Percentiles rank a stretch among this genome's conserved stretches.
phyloP scores from a whole-genome alignment of 2,888 invertebrate species.

The Iselma pallidipennis region DNA sequence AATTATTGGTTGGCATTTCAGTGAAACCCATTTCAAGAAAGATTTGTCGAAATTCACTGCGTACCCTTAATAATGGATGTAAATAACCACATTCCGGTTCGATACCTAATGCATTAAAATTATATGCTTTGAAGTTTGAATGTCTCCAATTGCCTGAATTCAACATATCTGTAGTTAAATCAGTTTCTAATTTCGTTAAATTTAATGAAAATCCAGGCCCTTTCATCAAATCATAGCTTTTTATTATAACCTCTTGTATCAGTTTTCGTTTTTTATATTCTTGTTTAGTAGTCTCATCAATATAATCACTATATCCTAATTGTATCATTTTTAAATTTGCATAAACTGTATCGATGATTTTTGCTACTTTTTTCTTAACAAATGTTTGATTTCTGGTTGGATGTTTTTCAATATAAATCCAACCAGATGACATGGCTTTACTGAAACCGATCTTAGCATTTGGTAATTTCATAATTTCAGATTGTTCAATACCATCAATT shows the following conservation, averaged over 20 bases:
- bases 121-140: conserved; percentile 92
- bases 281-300: conserved; percentile 71
- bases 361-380: conserved; percentile 72
- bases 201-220: conserved; percentile 82
- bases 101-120: conserved; percentile 90
- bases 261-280: conserved; percentile 96
- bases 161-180: conserved; percentile 93
- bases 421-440: conserved; percentile 95
- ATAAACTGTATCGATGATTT: conserved; percentile 73
- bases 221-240: conserved; percentile 78
- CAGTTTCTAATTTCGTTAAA: conserved; percentile 88
- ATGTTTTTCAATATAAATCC: conserved; percentile 87
- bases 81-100: conserved; percentile 84
- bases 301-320: conserved; percentile 60
- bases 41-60: conserved; percentile 93
- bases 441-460: conserved; percentile 92
- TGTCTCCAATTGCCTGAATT: conserved; percentile 84
- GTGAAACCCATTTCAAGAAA: conserved; percentile 98
- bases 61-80: conserved; percentile 94
- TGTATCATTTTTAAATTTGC: conserved; percentile 70
- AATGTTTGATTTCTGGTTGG: conserved; percentile 65
- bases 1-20: conserved; percentile 98
- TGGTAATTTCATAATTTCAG: conserved; percentile 79
- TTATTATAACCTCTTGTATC: conserved; percentile 80
- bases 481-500: conserved; percentile 72